Conservation (phyloP, 1,140 invertebrate species). For the Anoplolepis gracilipes region DNA sequence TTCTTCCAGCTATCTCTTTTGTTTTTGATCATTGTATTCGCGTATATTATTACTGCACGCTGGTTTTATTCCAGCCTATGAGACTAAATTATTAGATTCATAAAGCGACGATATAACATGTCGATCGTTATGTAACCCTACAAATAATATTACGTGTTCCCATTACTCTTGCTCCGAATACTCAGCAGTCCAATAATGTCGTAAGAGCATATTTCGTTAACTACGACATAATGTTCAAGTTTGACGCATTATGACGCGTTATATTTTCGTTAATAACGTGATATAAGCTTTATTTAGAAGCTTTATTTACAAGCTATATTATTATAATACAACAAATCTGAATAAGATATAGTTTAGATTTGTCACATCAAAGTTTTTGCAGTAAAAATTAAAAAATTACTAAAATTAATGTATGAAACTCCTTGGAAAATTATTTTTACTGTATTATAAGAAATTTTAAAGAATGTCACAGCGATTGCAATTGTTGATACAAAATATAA, state of each 20-base stretch:
- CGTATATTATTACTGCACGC: background rate
- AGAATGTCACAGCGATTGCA: too few relatives aligned
- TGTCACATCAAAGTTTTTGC: too few relatives aligned
- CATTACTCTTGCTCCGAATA: slow-evolving; percentile 38
- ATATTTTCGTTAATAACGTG: background rate
- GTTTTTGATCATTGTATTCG: background rate
- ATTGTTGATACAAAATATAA: too few relatives aligned
- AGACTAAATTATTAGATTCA: background rate
- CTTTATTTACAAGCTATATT: background rate
- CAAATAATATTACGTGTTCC: slow-evolving; percentile 40
- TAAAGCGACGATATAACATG: slow-evolving; percentile 27
- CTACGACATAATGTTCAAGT: background rate
- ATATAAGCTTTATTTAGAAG: background rate
- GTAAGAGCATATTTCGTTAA: slow-evolving; percentile 13
- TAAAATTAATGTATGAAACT: too few relatives aligned
- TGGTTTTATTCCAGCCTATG: slow-evolving; percentile 5
- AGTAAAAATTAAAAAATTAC: too few relatives aligned
- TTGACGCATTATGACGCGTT: background rate
- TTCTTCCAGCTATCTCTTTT: background rate
- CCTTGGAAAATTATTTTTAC: too few relatives aligned
- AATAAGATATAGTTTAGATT: too few relatives aligned
- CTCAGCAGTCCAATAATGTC: background rate
- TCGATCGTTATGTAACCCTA: slow-evolving; percentile 35
- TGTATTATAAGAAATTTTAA: too few relatives aligned
- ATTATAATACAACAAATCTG: background rate